Percentiles rank a stretch among this genome's conserved stretches.
Conservation (phyloP, 2,888 invertebrate genomes). For the Tinea trinotella region DNA sequence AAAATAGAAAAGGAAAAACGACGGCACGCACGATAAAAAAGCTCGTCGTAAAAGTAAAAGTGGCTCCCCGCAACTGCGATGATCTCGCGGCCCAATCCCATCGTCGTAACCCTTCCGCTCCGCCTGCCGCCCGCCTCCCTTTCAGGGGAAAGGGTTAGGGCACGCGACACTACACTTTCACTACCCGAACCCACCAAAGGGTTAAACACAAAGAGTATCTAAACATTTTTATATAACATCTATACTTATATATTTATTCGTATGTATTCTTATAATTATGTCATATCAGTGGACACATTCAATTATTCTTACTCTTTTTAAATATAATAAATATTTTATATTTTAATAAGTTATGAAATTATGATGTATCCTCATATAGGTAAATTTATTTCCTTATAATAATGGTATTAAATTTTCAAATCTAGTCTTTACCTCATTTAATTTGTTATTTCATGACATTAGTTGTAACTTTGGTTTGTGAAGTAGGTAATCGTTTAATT, state of each 20-base stretch:
- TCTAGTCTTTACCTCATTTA: no score
- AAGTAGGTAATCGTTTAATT: no score
- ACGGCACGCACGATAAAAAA: slow-evolving; percentile 73
- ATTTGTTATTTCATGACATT: no score
- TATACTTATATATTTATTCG: no score
- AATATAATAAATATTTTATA: no score
- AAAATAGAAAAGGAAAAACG: slow-evolving; percentile 74
- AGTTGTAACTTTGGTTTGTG: no score
- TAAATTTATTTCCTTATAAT: no score
- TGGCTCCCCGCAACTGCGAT: slow-evolving; percentile 36
- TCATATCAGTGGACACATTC: not conserved
- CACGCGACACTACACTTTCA: slow-evolving; percentile 21
- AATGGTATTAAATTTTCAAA: no score
- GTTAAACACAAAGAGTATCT: not conserved
- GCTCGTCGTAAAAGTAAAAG: slow-evolving; percentile 66
- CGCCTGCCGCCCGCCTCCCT: slow-evolving; percentile 48
- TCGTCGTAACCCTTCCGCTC: slow-evolving; percentile 56
- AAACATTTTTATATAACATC: not conserved
- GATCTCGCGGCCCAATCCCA: slow-evolving; percentile 33
- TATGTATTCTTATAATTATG: not conserved
- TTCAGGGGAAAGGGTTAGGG: slow-evolving; percentile 62
- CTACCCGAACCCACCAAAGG: slow-evolving; percentile 5
- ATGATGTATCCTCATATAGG: no score
- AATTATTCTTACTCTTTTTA: no score
- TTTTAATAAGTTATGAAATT: no score